A percentile compares a stretch with the other conserved stretches of the same genome.
These are phyloP conservation scores for Montipora cactus DNA, from an alignment of 64 coral and sea anemone genomes.

Conservation along the genomic window DNA sequence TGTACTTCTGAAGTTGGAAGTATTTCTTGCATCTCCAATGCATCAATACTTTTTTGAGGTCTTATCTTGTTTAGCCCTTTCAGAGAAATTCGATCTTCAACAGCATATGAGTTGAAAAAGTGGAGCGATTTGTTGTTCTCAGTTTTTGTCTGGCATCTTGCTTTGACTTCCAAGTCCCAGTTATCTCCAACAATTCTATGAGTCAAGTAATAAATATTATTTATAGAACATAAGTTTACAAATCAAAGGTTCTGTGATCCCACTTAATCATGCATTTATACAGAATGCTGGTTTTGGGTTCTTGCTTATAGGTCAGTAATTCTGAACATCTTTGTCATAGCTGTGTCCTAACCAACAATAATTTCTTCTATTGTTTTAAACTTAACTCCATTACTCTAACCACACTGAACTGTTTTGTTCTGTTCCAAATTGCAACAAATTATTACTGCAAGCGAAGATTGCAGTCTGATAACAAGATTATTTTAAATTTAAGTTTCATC, in stretches of 20 bases:
- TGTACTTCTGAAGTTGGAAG: not conserved
- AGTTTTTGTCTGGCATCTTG: not conserved
- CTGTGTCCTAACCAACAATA: no score
- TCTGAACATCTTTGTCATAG: no score
- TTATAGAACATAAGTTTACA: slow-evolving; percentile 40
- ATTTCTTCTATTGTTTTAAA: no score
- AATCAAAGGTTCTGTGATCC: not conserved
- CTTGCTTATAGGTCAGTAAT: not conserved
- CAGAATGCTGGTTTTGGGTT: not conserved
- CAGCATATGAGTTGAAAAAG: slow-evolving; percentile 1
- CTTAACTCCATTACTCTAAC: no score
- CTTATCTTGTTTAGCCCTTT: no score
- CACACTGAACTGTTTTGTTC: no score
- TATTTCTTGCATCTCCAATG: slow-evolving; percentile 50
- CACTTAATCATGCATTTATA: not conserved
- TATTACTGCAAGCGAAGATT: no score
- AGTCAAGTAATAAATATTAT: no score
- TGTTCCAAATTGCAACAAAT: no score
- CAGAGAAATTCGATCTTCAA: no score
- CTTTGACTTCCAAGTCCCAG: not conserved
- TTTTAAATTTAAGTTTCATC: not conserved
- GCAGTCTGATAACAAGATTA: no score
- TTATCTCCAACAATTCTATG: no score
- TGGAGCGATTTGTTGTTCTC: slow-evolving; percentile 25
- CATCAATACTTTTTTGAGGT: not conserved